Evolutionary conservation across 2,113 vertebrate species (phyloP).

Genomic region (Cryptomyrus ogoouensis): DNA sequence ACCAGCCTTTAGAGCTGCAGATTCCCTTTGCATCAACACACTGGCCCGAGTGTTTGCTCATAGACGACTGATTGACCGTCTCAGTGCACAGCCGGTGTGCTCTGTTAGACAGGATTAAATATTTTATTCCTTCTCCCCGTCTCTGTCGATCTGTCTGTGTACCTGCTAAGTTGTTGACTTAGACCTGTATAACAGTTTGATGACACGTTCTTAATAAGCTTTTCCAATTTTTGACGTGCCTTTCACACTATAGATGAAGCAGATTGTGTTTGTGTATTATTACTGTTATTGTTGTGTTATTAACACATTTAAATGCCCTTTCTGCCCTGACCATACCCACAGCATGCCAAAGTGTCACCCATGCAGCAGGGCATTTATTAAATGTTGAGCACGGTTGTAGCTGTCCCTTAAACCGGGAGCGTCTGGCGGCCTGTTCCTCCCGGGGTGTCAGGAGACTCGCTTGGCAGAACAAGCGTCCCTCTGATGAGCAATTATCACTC

Average conservation of each 20-base stretch:
- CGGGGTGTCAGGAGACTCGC: neutral
- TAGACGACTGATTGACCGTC: neutral
- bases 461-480: neutral
- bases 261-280: neutral
- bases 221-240: neutral
- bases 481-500: conserved; percentile 6
- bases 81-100: neutral
- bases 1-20: neutral
- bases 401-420: neutral
- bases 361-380: neutral
- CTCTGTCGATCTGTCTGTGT: neutral
- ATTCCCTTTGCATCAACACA: neutral
- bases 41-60: neutral
- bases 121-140: neutral
- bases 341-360: neutral
- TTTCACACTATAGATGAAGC: neutral
- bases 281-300: neutral
- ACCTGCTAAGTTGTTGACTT: neutral
- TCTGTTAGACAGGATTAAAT: neutral
- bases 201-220: neutral
- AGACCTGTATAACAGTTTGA: neutral
- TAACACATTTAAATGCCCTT: neutral
- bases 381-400: neutral
- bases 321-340: neutral
- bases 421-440: neutral